Evolutionary conservation across 1,140 invertebrate species (phyloP).

Genomic region (Neocloeon triangulifer): DNA sequence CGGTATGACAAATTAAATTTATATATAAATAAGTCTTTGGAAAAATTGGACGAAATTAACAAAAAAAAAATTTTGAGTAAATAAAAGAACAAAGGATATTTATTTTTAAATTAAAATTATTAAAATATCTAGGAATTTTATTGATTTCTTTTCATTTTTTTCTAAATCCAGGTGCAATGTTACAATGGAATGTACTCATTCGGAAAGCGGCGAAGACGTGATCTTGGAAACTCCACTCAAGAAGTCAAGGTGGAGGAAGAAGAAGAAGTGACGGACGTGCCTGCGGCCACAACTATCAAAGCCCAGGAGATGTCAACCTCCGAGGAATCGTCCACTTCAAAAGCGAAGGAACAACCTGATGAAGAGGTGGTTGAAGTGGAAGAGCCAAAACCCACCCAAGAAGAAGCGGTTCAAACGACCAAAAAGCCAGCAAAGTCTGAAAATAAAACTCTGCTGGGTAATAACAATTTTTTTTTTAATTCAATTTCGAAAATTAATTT

Average conservation of each 20-base stretch:
- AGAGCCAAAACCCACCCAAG: neutral
- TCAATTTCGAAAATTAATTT: neutral
- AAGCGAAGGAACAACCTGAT: neutral
- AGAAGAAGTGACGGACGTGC: neutral
- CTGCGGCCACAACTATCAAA: neutral
- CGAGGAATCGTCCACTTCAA: neutral
- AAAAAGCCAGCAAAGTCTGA: constrained; percentile 5
- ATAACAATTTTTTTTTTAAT: constrained; percentile 3
- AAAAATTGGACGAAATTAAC: no score
- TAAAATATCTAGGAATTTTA: no score
- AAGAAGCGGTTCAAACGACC: constrained; percentile 6
- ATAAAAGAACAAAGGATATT: no score
- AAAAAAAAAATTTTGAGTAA: no score
- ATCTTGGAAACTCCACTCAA: constrained; percentile 7
- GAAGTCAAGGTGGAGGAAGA: constrained; percentile 6
- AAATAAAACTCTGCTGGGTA: no score
- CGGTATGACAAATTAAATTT: no score
- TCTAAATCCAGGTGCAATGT: constrained; percentile 13
- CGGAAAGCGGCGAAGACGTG: constrained; percentile 12
- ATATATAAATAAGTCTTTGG: no score
- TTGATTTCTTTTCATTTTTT: constrained; percentile 2
- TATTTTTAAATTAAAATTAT: no score
- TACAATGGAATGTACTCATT: constrained; percentile 16
- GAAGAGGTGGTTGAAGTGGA: neutral
- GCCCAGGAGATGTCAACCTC: neutral